Conservation (phyloP, 2,888 invertebrate species). For the Polyploca ridens region DNA sequence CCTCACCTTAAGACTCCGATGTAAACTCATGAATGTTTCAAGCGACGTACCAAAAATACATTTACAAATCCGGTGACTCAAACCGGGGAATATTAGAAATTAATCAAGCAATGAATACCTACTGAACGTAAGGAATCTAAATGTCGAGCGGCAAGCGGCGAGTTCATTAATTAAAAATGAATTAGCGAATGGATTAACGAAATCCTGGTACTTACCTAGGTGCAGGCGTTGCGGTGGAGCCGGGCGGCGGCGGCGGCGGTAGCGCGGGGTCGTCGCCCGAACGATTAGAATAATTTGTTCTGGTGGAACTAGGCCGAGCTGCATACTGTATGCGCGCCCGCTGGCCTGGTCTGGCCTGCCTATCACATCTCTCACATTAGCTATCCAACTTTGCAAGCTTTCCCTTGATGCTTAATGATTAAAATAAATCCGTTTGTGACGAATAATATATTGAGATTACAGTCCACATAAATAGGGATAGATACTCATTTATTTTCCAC, state of each 20-base stretch:
- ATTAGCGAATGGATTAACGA: conserved; percentile 35
- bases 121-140: conserved; percentile 23
- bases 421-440: too few species aligned
- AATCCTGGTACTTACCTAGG: conserved; percentile 15
- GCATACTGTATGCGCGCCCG: conserved; percentile 14
- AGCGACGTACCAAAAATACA: neutral
- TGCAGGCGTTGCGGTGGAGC: conserved; percentile 6
- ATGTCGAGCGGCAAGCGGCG: conserved; percentile 18
- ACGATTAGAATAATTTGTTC: conserved; percentile 47
- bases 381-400: neutral
- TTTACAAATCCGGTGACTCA: conserved; percentile 7
- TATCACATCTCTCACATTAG: neutral
- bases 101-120: conserved; percentile 34
- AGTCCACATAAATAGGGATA: too few species aligned
- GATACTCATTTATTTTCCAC: too few species aligned
- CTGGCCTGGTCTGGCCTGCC: neutral
- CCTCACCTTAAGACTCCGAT: neutral
- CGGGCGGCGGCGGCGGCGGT: conserved; percentile 17
- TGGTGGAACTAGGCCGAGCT: conserved; percentile 32
- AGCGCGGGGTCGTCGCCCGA: conserved; percentile 32
- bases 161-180: conserved; percentile 40
- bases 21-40: neutral
- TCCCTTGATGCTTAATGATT: neutral
- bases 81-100: conserved; percentile 30
- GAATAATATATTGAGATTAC: neutral